Conservation (phyloP, 2,797 vertebrate species). For the Dallia pectoralis region DNA sequence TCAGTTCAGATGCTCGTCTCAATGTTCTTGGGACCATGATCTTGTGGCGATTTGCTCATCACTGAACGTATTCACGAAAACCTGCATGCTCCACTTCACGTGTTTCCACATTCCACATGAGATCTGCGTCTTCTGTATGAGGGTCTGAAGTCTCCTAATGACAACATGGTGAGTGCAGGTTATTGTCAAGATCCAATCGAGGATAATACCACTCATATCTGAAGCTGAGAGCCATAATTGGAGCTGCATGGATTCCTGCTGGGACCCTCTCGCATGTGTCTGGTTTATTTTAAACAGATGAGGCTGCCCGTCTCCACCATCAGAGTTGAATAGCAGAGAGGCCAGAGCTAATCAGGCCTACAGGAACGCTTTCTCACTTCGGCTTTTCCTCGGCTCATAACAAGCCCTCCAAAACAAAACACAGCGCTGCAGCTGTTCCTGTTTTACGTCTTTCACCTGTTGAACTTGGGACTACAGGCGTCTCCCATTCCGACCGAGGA, state of each 20-base stretch:
- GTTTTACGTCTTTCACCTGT: background rate
- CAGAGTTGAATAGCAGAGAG: background rate
- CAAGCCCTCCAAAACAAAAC: background rate
- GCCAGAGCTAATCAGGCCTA: background rate
- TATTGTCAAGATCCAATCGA: background rate
- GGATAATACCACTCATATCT: conserved; percentile 8
- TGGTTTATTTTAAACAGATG: no score
- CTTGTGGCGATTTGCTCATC: no score
- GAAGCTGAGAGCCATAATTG: conserved; percentile 12
- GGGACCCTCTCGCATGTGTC: background rate
- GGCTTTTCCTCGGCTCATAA: background rate
- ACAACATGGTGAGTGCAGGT: background rate
- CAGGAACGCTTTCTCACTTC: background rate
- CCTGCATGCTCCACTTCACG: background rate
- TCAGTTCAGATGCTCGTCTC: no score
- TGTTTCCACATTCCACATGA: background rate
- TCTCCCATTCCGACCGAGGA: background rate
- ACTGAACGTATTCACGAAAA: background rate
- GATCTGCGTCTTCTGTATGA: background rate
- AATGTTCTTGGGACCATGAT: no score
- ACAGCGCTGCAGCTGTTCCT: background rate
- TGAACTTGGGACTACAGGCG: background rate
- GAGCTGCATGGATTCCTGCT: background rate
- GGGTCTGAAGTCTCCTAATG: background rate
- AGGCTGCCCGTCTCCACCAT: background rate